Percentiles rank a stretch among this genome's conserved stretches.
These are phyloP conservation scores for Dimorphilus gyrociliatus DNA, from an alignment of 2,888 invertebrate species.

Conservation along the genomic window DNA sequence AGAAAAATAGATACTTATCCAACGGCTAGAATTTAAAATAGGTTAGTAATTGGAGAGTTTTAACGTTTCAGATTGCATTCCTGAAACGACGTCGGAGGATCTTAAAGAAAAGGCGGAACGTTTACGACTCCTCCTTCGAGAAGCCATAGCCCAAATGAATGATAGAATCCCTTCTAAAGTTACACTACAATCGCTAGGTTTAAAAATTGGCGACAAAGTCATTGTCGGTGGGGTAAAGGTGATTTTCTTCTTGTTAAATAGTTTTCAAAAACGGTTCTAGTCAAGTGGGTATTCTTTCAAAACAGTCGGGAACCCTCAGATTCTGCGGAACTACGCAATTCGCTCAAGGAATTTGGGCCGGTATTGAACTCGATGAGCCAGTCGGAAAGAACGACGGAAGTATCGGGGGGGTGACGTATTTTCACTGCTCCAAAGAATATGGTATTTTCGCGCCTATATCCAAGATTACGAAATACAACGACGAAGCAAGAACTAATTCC, in stretches of 20 bases:
- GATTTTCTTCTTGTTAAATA: slow-evolving; percentile 1
- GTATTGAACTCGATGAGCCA: slow-evolving; percentile 41
- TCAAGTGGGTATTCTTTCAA: background rate
- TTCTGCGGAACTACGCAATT: slow-evolving; percentile 41
- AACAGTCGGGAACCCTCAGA: slow-evolving; percentile 28
- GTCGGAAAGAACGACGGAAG: slow-evolving; percentile 42
- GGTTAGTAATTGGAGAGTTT: too few relatives aligned
- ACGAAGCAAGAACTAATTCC: too few relatives aligned
- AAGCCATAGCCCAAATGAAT: too few relatives aligned
- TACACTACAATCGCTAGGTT: slow-evolving; percentile 36
- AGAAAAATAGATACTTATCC: too few relatives aligned
- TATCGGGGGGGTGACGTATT: slow-evolving; percentile 38
- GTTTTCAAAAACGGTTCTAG: slow-evolving; percentile 1
- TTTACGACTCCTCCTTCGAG: too few relatives aligned
- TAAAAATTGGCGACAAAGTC: slow-evolving; percentile 38
- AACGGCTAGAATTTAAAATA: too few relatives aligned
- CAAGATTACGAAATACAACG: background rate
- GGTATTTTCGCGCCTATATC: too few relatives aligned
- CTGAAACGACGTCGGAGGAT: too few relatives aligned
- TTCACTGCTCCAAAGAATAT: slow-evolving; percentile 37
- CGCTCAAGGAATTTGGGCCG: slow-evolving; percentile 42
- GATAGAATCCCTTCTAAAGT: slow-evolving; percentile 27
- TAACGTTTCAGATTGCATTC: too few relatives aligned
- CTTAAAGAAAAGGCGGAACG: too few relatives aligned
- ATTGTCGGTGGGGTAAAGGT: slow-evolving; percentile 35